Base-by-base conservation (phyloP, 2,797 vertebrate genomes). In the Rhabdomys pumilio region DNA sequence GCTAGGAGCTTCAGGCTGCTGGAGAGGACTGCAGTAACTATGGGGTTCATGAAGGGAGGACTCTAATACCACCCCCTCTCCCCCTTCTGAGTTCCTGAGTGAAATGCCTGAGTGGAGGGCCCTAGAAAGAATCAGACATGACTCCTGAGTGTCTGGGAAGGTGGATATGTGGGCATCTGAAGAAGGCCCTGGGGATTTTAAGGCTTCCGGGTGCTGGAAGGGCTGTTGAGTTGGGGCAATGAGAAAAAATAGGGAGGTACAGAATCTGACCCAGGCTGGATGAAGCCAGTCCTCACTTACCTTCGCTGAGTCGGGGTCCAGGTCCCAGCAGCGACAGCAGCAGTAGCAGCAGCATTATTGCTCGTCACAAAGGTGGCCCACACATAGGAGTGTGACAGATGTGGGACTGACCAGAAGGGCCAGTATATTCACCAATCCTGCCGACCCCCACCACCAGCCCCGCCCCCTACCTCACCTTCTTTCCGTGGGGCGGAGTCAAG, bases 271-370 rank as follows among this genome's bases (percentile, higher is more conserved):
- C 53, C 15, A 41, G 53, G 29, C 57, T 63, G 50, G 75, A 29
- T 29, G 65, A 53, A n/a, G 57, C 47, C 15, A 4, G 8, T 7
- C 41, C n/a, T 75, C 96, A 96, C 98, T 98, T 94, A 96, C 97
- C 93, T 1, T 50, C 34, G 4, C 41, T 8, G 61, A 65, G 44
- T 47, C 20, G 2, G 4, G 61, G 92, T 20, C 24, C 87, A 0
- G 88, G 24, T 44, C 11, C 92, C 1, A 90, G 93, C 2, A 83
- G 90, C 72, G 90, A 50, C 6, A 86, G 91, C 41, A 90, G 93
- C 11, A 85, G 93, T 2, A 80, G 91, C 57, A 90, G 95, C 94
- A 82, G 94, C 57, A 73, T 83, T 57, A 22, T 26, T 20, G 53
- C 38, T n/a, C 0, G 31, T 53, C 44, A 8, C 89, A 24, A 29